Base-by-base conservation (phyloP, 2,113 vertebrate species). In the Lynx canadensis region DNA sequence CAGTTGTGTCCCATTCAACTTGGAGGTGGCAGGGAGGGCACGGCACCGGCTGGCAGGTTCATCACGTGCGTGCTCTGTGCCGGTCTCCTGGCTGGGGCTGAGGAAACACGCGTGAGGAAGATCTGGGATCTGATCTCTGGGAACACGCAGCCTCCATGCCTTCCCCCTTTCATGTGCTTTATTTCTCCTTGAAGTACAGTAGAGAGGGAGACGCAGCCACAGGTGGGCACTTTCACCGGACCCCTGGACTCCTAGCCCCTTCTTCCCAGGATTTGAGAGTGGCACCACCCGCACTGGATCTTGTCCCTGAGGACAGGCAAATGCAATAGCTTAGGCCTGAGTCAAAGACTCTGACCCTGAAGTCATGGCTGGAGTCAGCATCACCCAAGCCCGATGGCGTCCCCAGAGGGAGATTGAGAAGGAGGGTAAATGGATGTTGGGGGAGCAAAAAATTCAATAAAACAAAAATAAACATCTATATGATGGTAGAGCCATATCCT, bases 41-140 rank as follows among this genome's bases (percentile, higher is more conserved):
- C 7, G n/a, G 66, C 52, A 27, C 21, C 15, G 12, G 33, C 11
- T 65, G 45, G 31, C 12, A 11, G 3, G 2, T 38, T 69, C 57
- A 4, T 48, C 19, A 1, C 1, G 0, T 29, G 36, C 4, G 0
- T 3, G 5, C 31, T n/a, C 21, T 13, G 0, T 41, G 68, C 41
- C 74, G 29, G 7, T 13, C 27, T 79, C 2, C 27, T 48, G 16
- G 9, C 52, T 63, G 60, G 80, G 23, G 60, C 31, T 41, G 31
- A 68, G 81, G 60, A 33, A 5, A 45, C n/a, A 57, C 4, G 10
- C 7, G 57, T 63, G 33, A 29, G 18, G 25, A 41, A 68, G n/a
- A 65, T 25, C n/a, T 11, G 19, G 60, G 38, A 18, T 65, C 23
- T 9, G 29, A 36, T 21, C 19, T 71, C 33, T 19, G 6, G 66